Conservation (phyloP, 2,888 invertebrate genomes). For the Callosobruchus maculatus region DNA sequence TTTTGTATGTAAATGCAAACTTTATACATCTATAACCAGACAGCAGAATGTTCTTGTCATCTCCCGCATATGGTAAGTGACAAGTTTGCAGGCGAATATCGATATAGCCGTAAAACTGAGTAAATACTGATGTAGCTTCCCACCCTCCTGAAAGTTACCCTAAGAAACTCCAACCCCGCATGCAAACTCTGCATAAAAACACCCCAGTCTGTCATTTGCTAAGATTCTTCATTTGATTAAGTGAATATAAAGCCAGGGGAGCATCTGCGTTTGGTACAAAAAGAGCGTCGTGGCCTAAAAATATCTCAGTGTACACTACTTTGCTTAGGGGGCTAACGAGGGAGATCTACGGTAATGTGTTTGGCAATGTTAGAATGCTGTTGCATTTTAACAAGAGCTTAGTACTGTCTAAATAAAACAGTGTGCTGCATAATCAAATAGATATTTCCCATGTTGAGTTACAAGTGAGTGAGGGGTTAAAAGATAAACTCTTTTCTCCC, state of each 20-base stretch:
- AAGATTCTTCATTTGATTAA: slow-evolving; percentile 2
- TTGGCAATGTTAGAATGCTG: neutral
- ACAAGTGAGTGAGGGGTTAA: no score
- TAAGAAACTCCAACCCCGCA: neutral
- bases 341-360: neutral
- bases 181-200: neutral
- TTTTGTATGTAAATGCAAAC: no score
- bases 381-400: neutral
- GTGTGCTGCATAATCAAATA: neutral
- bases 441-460: no score
- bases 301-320: neutral
- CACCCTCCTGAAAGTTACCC: neutral
- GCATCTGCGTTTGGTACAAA: neutral
- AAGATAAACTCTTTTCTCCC: no score
- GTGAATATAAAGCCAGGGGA: slow-evolving; percentile 4
- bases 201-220: neutral
- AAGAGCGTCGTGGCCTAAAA: neutral
- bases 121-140: neutral
- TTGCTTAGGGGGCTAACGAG: neutral
- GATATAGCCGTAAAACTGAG: neutral
- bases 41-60: neutral
- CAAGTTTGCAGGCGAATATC: neutral
- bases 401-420: neutral
- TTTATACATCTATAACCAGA: no score
- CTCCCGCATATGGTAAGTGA: neutral